Evolutionary conservation across 1,140 invertebrate genomes (phyloP).

Genomic region (Bathynomus jamesi): DNA sequence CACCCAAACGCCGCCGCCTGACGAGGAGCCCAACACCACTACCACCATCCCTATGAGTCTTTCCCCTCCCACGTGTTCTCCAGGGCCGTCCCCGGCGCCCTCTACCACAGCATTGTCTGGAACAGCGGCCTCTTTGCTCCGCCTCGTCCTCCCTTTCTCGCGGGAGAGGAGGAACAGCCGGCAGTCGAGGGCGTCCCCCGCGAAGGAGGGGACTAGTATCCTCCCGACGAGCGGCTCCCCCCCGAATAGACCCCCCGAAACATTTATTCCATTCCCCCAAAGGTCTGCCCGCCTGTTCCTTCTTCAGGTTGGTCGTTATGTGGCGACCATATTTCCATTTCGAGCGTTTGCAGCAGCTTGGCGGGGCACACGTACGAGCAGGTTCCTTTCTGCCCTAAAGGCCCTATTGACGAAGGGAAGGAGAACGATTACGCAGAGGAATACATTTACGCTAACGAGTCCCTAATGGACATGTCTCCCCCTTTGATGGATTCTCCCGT

Average conservation of each 20-base stretch:
- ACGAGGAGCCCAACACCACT: background rate
- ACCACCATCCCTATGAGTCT: background rate
- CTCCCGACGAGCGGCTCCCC: background rate
- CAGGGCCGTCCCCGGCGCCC: background rate
- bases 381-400: slow-evolving; percentile 5
- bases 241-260: slow-evolving; percentile 5
- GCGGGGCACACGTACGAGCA: slow-evolving; percentile 18
- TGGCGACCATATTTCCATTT: slow-evolving; percentile 6
- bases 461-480: too few species aligned
- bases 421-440: too few species aligned
- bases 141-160: slow-evolving; percentile 7
- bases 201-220: background rate
- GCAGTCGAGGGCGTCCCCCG: background rate
- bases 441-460: too few species aligned
- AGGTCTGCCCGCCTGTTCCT: slow-evolving; percentile 7
- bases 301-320: background rate
- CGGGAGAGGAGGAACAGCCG: background rate
- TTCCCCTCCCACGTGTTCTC: background rate
- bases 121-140: slow-evolving; percentile 2
- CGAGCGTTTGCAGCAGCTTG: slow-evolving; percentile 8
- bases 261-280: slow-evolving; percentile 8
- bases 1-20: background rate
- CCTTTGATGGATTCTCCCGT: too few species aligned
- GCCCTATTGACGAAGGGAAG: background rate
- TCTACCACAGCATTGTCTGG: background rate